Conservation (phyloP, 2,797 vertebrate species). For the Malurus leucopterus region DNA sequence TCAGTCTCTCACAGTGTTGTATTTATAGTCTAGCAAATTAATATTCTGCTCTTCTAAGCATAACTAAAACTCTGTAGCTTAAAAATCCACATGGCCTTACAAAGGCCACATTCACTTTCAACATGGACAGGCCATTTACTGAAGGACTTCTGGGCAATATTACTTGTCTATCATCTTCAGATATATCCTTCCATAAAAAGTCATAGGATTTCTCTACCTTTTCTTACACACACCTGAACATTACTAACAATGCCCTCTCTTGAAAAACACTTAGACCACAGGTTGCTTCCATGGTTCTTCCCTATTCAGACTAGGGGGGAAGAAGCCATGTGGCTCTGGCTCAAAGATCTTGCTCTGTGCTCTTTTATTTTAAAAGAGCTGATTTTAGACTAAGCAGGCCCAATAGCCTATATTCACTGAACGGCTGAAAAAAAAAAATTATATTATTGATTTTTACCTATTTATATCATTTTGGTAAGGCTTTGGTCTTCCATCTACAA, state of each 20-base stretch:
- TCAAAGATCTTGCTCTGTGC: neutral
- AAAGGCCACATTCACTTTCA: neutral
- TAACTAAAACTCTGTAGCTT: neutral
- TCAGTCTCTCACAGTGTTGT: neutral
- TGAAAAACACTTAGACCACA: neutral
- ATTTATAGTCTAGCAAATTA: neutral
- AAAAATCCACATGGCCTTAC: neutral
- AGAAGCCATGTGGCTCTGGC: neutral
- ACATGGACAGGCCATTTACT: fast-evolving
- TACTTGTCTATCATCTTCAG: neutral
- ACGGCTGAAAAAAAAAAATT: neutral
- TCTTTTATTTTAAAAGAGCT: neutral
- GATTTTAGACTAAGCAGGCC: neutral
- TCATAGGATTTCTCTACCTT: neutral
- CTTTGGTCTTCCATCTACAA: neutral
- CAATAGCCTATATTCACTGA: neutral
- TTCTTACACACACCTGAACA: neutral
- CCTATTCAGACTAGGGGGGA: neutral
- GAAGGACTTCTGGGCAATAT: neutral
- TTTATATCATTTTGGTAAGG: neutral
- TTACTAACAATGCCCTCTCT: neutral
- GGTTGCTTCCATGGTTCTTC: neutral
- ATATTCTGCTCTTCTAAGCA: neutral
- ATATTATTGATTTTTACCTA: neutral
- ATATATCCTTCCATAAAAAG: neutral